phyloP scores from a whole-genome alignment of 2,113 vertebrate species.

The Brienomyrus longianalis region DNA sequence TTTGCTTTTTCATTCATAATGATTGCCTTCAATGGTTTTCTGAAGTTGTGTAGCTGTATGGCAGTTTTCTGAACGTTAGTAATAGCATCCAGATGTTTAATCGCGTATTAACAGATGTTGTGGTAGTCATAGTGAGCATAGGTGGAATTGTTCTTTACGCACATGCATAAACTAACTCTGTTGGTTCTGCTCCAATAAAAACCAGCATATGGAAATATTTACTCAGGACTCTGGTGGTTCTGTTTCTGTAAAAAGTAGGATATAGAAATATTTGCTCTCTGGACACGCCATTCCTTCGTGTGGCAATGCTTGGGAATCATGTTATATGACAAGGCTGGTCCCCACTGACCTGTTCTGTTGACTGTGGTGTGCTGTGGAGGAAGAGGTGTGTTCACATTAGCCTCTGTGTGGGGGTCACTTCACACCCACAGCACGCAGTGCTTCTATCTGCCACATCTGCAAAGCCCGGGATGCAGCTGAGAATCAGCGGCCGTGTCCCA shows the following conservation, averaged over 20 bases:
- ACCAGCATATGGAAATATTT: neutral
- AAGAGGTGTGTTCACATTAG: neutral
- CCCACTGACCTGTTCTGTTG: neutral
- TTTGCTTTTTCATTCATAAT: neutral
- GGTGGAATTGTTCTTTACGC: neutral
- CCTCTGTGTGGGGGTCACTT: neutral
- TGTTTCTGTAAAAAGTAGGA: neutral
- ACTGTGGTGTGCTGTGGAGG: neutral
- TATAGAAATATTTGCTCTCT: neutral
- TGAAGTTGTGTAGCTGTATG: neutral
- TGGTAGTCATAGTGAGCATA: neutral
- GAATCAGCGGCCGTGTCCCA: neutral
- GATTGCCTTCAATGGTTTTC: neutral
- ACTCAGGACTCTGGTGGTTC: neutral
- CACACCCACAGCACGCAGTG: neutral
- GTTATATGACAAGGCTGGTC: neutral
- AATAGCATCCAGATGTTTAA: conserved; percentile 4
- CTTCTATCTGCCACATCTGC: conserved; percentile 30
- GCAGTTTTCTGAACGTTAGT: neutral
- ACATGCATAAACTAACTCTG: neutral
- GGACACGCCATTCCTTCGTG: neutral
- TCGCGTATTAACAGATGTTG: neutral
- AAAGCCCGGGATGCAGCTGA: neutral
- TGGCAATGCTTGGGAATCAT: neutral
- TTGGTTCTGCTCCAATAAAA: neutral